Evolutionary conservation across 1,140 invertebrate genomes (phyloP).

Genomic region (Chelonus insularis): DNA sequence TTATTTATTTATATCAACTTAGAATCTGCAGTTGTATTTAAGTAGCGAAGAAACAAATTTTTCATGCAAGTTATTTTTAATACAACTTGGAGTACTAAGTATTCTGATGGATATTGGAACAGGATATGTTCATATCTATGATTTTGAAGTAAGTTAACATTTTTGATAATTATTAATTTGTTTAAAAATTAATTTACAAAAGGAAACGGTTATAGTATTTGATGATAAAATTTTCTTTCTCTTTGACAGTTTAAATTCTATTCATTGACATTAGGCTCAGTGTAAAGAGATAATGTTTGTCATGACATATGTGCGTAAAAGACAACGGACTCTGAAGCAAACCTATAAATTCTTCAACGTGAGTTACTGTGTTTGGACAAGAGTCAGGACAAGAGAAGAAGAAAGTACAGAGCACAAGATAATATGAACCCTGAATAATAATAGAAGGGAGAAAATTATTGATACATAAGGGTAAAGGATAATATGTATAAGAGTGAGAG

Average conservation of each 20-base stretch:
- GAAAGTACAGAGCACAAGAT: background rate
- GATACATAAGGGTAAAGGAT: background rate
- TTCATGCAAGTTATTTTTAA: background rate
- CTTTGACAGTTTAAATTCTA: no score
- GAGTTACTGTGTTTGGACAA: conserved; percentile 11
- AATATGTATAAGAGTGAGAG: no score
- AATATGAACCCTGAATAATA: no score
- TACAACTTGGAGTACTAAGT: background rate
- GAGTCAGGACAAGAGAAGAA: background rate
- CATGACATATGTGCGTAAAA: background rate
- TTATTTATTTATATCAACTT: conserved; percentile 45
- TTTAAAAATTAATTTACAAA: no score
- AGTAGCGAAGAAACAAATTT: conserved; percentile 16
- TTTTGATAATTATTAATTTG: no score
- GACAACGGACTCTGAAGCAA: background rate
- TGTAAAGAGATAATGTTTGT: background rate
- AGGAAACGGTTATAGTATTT: no score
- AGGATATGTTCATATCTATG: no score
- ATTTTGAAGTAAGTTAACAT: no score
- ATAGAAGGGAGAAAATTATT: background rate
- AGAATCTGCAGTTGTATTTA: conserved; percentile 21
- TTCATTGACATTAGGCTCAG: background rate
- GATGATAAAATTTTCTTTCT: no score
- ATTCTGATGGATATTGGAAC: no score
- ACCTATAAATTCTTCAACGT: conserved; percentile 2